Base-by-base conservation (phyloP, 1,140 invertebrate species). In the Cotesia glomerata region DNA sequence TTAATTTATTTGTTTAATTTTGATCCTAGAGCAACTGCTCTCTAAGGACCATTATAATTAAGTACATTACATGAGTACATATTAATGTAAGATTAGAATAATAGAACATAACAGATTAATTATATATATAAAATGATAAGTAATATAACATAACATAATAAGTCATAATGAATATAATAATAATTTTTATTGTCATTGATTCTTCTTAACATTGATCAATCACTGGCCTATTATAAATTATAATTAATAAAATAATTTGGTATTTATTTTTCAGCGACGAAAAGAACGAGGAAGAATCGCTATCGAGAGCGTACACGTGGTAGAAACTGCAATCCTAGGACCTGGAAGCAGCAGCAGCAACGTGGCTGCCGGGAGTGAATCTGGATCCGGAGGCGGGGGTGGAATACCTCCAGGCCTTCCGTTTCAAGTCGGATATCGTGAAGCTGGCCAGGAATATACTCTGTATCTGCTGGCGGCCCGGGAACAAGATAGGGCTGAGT, bases 281-380 rank as follows among this genome's bases (percentile, higher is more conserved):
- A 93, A 93, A 80, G 93, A 95, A 86, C 92, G 93, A 77, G 94
- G 95, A 34, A 90, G 93, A 66, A 92, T 96, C 77, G 88, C 90
- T 68, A 88, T 95, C 67, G 90, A 90, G 74, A 89, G 88, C 74
- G 91, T 95, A 66, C 91, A 92, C 78, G 91, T 93, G 52, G 91
- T 96, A 74, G 94, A 96, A 85, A 89, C 90, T 75, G 92, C 92
- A 7, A 89, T 89, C 72, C 86, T 93, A 72, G 90, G 87, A 72
- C 90, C 88, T 72, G 79, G 82, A 71, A 79, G 77, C 72, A 77
- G 67, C 72, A 77, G 67, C 63, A 77, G 69, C 66, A 69, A 69
- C 78, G 71, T 73, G 74, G 69, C 74, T 72, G 80, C 76, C 74
- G 81, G 78, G 66, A 80, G 82, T 79, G 77, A 84, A 71, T 66